phyloP scores from a whole-genome alignment of 2,797 vertebrate genomes.

The Eulemur mongoz region DNA sequence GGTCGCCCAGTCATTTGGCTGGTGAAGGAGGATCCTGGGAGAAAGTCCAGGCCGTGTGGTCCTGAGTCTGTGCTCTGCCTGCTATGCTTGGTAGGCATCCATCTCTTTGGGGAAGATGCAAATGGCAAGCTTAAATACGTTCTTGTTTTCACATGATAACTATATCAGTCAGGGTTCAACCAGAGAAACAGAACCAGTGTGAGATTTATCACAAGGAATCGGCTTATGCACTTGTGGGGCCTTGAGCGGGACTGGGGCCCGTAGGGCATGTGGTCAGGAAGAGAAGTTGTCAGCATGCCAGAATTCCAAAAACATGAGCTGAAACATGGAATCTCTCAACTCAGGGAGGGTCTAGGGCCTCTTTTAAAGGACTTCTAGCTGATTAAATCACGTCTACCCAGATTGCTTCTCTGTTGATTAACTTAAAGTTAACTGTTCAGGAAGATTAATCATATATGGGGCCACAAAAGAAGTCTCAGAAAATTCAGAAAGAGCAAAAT shows the following conservation, averaged over 20 bases:
- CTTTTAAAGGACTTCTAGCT: background rate
- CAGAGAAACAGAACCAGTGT: background rate
- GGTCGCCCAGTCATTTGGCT: background rate
- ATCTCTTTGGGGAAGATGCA: background rate
- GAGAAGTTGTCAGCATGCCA: background rate
- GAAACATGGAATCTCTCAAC: background rate
- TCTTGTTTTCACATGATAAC: background rate
- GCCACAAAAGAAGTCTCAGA: background rate
- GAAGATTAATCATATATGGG: background rate
- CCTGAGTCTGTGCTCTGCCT: background rate
- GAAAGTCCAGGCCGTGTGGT: background rate
- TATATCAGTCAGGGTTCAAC: background rate
- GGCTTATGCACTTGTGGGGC: background rate
- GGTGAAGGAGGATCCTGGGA: background rate
- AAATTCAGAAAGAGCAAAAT: background rate
- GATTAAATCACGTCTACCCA: background rate
- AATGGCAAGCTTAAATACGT: background rate
- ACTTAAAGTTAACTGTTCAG: background rate
- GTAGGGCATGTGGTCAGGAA: background rate
- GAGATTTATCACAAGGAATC: background rate
- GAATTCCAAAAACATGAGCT: background rate
- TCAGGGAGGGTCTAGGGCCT: background rate
- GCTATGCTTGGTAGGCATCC: background rate
- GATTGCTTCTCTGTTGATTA: background rate
- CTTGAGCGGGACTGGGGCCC: background rate